Evolutionary conservation across 2,113 vertebrate genomes (phyloP).

Genomic region (Leptobrachium ailaonicum): DNA sequence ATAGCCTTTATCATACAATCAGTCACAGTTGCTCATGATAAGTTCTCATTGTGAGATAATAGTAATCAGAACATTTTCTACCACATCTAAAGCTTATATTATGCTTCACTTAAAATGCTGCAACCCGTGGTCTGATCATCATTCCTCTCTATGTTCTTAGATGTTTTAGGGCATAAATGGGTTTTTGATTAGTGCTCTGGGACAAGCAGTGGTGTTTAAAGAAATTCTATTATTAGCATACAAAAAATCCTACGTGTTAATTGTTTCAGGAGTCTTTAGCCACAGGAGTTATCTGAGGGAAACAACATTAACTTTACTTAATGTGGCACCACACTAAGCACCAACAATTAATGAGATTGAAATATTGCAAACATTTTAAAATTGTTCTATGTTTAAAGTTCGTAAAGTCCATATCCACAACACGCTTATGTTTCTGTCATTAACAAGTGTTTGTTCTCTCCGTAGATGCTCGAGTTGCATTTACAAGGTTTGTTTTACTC

Average conservation of each 20-base stretch:
- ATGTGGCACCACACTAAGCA: slow-evolving; percentile 42
- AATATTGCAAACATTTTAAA: slow-evolving; percentile 27
- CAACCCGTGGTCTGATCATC: background rate
- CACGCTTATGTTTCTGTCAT: background rate
- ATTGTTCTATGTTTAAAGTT: background rate
- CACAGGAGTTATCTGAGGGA: slow-evolving; percentile 36
- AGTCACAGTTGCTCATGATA: slow-evolving; percentile 17
- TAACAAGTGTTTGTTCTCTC: background rate
- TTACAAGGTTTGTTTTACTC: no score
- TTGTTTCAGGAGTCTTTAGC: slow-evolving; percentile 47
- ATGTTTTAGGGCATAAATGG: slow-evolving; percentile 24
- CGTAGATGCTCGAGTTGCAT: no score
- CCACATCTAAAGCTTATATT: background rate
- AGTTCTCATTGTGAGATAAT: background rate
- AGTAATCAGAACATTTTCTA: slow-evolving; percentile 9
- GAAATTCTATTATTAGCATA: slow-evolving; percentile 42
- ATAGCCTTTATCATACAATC: slow-evolving; percentile 17
- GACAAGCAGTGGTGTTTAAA: slow-evolving; percentile 23
- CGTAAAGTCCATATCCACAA: background rate
- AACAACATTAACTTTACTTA: slow-evolving; percentile 20
- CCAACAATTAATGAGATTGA: slow-evolving; percentile 35
- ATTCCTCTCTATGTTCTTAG: background rate
- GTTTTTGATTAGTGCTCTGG: slow-evolving; percentile 33
- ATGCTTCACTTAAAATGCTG: background rate
- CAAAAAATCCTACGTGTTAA: slow-evolving; percentile 46